Evolutionary conservation across 2,113 vertebrate genomes (phyloP).

Genomic region (Leucosticte australis): DNA sequence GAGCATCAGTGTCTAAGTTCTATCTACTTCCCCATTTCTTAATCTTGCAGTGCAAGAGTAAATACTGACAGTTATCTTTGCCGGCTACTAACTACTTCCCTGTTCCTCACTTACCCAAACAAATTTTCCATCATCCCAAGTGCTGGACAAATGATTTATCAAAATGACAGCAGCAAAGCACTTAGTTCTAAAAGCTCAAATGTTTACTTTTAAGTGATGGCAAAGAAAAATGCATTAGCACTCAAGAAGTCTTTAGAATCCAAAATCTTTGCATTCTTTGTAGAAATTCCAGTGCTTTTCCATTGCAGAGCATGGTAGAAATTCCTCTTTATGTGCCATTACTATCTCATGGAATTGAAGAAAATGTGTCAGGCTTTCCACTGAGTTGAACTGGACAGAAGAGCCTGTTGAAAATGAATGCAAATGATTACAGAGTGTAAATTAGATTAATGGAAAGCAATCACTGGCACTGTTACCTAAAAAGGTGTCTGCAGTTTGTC

Average conservation of each 20-base stretch:
- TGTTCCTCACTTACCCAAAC: neutral
- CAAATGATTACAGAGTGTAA: neutral
- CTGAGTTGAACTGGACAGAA: neutral
- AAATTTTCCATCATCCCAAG: neutral
- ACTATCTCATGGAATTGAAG: conserved; percentile 74
- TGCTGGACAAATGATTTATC: neutral
- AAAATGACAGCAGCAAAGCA: neutral
- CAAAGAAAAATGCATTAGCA: neutral
- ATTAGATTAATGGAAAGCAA: neutral
- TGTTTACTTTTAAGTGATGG: neutral
- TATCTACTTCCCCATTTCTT: neutral
- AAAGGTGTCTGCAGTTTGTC: neutral
- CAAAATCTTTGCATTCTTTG: conserved; percentile 39
- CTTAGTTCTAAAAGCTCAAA: neutral
- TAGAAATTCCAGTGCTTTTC: conserved; percentile 82
- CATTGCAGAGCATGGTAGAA: conserved; percentile 77
- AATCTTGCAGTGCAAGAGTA: neutral
- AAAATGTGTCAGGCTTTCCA: conserved; percentile 36
- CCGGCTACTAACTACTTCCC: neutral
- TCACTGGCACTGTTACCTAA: neutral
- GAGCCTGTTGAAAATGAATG: conserved; percentile 66
- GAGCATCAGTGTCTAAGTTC: neutral
- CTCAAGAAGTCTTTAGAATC: conserved; percentile 28
- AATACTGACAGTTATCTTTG: neutral
- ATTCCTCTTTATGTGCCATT: conserved; percentile 77